These are phyloP conservation scores for Cheilosia soror DNA, from an alignment of 2,888 invertebrate genomes.

Conservation along the genomic window DNA sequence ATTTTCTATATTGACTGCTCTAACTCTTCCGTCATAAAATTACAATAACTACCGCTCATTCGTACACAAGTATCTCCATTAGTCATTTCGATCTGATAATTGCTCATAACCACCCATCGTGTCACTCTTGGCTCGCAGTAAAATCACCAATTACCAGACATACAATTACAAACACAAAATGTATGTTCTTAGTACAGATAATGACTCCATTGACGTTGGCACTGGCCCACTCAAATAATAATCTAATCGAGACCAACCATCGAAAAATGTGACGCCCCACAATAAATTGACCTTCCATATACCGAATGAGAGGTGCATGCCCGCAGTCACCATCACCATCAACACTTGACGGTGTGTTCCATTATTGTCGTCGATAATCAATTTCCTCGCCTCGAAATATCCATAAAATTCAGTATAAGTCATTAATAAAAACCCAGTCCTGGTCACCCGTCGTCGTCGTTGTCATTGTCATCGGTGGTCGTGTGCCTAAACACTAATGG, in stretches of 20 bases:
- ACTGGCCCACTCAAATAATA: slow-evolving; percentile 28
- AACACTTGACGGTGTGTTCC: slow-evolving; percentile 6
- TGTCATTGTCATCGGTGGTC: slow-evolving; percentile 14
- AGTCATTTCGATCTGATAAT: slow-evolving; percentile 59
- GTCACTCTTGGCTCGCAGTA: slow-evolving; percentile 16
- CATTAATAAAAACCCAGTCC: slow-evolving; percentile 58
- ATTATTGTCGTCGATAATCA: slow-evolving; percentile 55
- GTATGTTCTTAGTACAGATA: slow-evolving; percentile 56
- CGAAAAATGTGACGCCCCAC: slow-evolving; percentile 36
- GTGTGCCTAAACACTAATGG: slow-evolving; percentile 58
- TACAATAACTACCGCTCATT: background rate
- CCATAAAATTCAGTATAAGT: slow-evolving; percentile 71
- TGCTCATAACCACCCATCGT: slow-evolving; percentile 21
- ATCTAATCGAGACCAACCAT: slow-evolving; percentile 25
- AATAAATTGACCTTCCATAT: slow-evolving; percentile 38
- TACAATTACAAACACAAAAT: slow-evolving; percentile 54
- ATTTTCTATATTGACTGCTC: too few relatives aligned
- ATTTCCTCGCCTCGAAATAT: slow-evolving; percentile 67
- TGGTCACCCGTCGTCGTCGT: background rate
- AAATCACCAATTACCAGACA: slow-evolving; percentile 61
- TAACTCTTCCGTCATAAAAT: too few relatives aligned
- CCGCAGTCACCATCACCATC: slow-evolving; percentile 1
- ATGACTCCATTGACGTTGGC: slow-evolving; percentile 51
- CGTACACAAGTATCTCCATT: slow-evolving; percentile 16
- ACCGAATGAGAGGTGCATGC: background rate